Conservation (phyloP, 2,888 invertebrate genomes). For the Leucania comma region DNA sequence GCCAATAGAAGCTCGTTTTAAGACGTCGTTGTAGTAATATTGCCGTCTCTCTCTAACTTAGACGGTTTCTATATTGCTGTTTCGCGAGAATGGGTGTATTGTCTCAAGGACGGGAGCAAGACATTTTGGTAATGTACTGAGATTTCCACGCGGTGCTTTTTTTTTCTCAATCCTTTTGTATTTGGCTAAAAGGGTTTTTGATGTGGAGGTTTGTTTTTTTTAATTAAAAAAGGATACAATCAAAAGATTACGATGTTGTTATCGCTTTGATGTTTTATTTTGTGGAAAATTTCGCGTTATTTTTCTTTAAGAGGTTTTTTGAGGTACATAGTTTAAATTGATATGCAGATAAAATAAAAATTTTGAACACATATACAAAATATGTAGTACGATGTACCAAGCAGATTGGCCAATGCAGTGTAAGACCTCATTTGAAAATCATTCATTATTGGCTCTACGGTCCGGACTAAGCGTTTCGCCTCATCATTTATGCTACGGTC, state of each 20-base stretch:
- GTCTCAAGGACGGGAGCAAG: constrained; percentile 62
- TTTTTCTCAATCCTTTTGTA: constrained; percentile 42
- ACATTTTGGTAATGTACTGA: constrained; percentile 23
- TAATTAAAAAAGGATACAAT: constrained; percentile 33
- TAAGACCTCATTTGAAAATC: no score
- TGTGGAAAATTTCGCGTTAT: not conserved
- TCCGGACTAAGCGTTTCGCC: no score
- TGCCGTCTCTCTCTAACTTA: constrained; percentile 76
- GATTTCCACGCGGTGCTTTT: constrained; percentile 18
- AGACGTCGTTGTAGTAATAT: constrained; percentile 76
- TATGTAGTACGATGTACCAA: no score
- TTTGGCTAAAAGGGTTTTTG: constrained; percentile 26
- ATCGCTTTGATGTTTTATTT: constrained; percentile 43
- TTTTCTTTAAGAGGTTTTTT: not conserved
- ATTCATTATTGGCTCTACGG: no score
- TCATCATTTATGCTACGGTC: no score
- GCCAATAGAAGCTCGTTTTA: constrained; percentile 73
- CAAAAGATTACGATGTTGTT: constrained; percentile 34
- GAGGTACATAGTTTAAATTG: not conserved
- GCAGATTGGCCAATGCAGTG: no score
- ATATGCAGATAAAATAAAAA: no score
- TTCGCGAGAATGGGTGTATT: constrained; percentile 58
- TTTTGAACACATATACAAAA: no score
- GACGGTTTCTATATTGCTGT: constrained; percentile 54
- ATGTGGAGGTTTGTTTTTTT: constrained; percentile 10